Evolutionary conservation across 2,888 invertebrate genomes (phyloP).

Genomic region (Drosophila kambysellisi): DNA sequence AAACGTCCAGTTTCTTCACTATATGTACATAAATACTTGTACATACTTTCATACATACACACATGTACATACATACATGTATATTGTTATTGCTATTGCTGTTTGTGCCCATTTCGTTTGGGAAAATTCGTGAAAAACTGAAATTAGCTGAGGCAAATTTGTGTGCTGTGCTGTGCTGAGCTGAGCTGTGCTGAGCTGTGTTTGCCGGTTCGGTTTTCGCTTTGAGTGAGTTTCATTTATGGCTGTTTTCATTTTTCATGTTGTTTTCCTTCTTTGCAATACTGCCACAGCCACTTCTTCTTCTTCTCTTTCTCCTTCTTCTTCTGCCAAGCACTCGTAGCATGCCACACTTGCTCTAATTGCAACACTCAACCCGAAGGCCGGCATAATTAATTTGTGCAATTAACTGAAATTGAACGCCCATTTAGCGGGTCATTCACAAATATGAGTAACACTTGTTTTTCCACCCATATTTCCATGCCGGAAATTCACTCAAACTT

Average conservation of each 20-base stretch:
- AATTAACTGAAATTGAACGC: constrained; percentile 74
- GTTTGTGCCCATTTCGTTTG: constrained; percentile 71
- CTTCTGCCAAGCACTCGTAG: constrained; percentile 1
- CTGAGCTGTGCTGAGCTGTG: background rate
- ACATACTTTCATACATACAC: constrained; percentile 5
- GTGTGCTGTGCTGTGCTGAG: constrained; percentile 3
- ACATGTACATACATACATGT: background rate
- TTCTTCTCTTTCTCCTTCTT: constrained; percentile 10
- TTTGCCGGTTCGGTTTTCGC: constrained; percentile 46
- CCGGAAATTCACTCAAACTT: background rate
- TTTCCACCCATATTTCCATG: background rate
- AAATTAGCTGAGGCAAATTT: constrained; percentile 73
- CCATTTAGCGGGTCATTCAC: constrained; percentile 65
- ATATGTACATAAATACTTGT: constrained; percentile 7
- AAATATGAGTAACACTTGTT: background rate
- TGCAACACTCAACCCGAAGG: constrained; percentile 53
- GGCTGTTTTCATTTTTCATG: constrained; percentile 48
- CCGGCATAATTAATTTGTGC: constrained; percentile 69
- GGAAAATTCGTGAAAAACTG: constrained; percentile 74
- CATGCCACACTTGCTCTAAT: constrained; percentile 40
- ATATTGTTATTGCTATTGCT: constrained; percentile 33
- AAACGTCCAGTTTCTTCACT: constrained; percentile 82
- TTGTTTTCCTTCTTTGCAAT: background rate
- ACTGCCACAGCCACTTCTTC: constrained; percentile 10
- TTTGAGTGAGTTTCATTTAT: constrained; percentile 44